These are phyloP conservation scores for Baronia brevicornis DNA, from an alignment of 2,888 invertebrate genomes.

Conservation along the genomic window DNA sequence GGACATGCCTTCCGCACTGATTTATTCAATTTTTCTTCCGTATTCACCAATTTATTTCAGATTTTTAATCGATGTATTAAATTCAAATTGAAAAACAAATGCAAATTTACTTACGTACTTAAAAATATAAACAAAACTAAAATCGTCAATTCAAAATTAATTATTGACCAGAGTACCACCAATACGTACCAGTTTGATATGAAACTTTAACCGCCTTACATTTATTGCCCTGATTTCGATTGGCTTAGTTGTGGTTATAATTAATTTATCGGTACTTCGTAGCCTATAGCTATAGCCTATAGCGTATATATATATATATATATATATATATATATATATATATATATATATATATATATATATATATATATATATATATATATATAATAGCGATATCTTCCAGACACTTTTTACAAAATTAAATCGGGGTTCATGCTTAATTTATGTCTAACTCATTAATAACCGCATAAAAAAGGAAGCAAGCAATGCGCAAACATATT, in stretches of 20 bases:
- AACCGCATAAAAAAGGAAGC: no score
- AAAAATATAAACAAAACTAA: background rate
- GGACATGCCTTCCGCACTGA: constrained; percentile 5
- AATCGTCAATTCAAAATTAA: no score
- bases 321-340: background rate
- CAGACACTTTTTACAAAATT: background rate
- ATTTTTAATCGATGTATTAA: background rate
- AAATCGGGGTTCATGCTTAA: background rate
- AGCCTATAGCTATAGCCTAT: no score
- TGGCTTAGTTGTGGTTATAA: no score
- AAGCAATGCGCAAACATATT: no score
- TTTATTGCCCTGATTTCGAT: no score
- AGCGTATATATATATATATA: background rate
- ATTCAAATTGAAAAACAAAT: background rate
- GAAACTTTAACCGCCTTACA: no score
- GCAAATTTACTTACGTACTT: background rate
- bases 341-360: no score
- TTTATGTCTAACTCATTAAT: no score
- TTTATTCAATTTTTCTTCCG: background rate
- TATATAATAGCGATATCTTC: background rate
- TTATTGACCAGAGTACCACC: no score
- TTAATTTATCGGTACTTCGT: no score
- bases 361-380: background rate
- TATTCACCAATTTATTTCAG: background rate
- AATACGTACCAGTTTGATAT: no score